Percentiles rank a stretch among this genome's conserved stretches.
Evolutionary conservation across 2,888 invertebrate genomes (phyloP).

Genomic region (Parascotia fuliginaria): DNA sequence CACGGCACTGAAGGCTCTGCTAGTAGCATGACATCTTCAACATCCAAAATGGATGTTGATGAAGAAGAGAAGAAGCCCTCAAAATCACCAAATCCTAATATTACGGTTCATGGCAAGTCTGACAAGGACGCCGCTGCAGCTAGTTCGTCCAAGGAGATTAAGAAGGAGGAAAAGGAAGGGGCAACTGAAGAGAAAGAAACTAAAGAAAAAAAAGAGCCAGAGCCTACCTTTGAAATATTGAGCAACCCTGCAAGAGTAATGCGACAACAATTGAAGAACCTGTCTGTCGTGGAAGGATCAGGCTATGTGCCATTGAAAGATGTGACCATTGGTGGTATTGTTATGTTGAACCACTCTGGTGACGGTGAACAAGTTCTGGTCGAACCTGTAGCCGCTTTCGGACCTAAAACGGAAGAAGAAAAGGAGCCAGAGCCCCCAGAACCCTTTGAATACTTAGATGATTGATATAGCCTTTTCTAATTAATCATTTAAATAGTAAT

Average conservation of each 20-base stretch:
- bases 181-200: slow-evolving; percentile 68
- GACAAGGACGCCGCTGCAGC: slow-evolving; percentile 64
- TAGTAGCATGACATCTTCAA: slow-evolving; percentile 82
- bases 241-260: slow-evolving; percentile 98
- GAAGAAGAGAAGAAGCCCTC: slow-evolving; percentile 86
- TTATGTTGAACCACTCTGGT: slow-evolving; percentile 95
- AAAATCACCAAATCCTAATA: slow-evolving; percentile 79
- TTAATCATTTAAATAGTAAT: slow-evolving; percentile 54
- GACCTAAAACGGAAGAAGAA: slow-evolving; percentile 96
- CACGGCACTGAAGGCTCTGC: slow-evolving; percentile 88
- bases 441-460: slow-evolving; percentile 98
- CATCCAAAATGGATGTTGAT: slow-evolving; percentile 96
- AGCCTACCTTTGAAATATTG: slow-evolving; percentile 95
- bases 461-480: slow-evolving; percentile 78
- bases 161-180: slow-evolving; percentile 80
- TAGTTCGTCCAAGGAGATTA: slow-evolving; percentile 78
- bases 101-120: slow-evolving; percentile 80
- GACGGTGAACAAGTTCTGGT: slow-evolving; percentile 94
- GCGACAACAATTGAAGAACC: slow-evolving; percentile 94
- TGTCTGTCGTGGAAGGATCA: slow-evolving; percentile 92
- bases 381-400: slow-evolving; percentile 96
- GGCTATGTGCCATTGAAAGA: slow-evolving; percentile 96
- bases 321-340: slow-evolving; percentile 97
- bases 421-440: slow-evolving; percentile 99
- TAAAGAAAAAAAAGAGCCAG: slow-evolving; percentile 92